Evolutionary conservation across 2,113 vertebrate genomes (phyloP).

Genomic region (Mionectes macconnelli): DNA sequence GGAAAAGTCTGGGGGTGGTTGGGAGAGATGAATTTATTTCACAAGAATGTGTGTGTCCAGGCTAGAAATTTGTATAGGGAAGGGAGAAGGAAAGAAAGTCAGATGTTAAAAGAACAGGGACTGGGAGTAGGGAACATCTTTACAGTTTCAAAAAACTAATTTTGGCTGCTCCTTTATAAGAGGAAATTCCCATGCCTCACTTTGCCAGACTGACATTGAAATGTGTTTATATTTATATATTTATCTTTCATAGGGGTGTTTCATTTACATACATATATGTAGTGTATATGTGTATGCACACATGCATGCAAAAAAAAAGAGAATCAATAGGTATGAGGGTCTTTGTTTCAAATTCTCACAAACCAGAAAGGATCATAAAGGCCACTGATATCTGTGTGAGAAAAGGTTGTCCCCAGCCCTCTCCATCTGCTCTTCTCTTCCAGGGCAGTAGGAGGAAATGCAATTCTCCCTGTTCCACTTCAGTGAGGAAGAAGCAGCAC

Average conservation of each 20-base stretch:
- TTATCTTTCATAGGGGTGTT: neutral
- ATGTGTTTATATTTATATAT: neutral
- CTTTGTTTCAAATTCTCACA: neutral
- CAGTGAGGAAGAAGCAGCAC: constrained; percentile 17
- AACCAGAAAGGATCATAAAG: neutral
- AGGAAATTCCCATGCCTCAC: neutral
- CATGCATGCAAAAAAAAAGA: neutral
- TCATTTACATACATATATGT: neutral
- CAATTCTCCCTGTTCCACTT: constrained; percentile 37
- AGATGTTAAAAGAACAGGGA: neutral
- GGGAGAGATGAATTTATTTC: neutral
- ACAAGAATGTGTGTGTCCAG: neutral
- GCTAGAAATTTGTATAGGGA: neutral
- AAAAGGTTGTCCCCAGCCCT: neutral
- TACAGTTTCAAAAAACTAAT: neutral
- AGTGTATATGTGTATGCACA: neutral
- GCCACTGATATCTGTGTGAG: neutral
- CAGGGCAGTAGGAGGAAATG: neutral
- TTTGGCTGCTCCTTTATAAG: neutral
- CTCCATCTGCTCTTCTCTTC: neutral
- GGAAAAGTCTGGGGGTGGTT: neutral
- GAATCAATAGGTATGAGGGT: neutral
- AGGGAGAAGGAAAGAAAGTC: neutral
- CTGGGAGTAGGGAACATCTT: neutral
- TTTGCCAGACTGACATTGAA: neutral